phyloP scores from a whole-genome alignment of 2,113 vertebrate genomes.

The Nothobranchius kuhntae region DNA sequence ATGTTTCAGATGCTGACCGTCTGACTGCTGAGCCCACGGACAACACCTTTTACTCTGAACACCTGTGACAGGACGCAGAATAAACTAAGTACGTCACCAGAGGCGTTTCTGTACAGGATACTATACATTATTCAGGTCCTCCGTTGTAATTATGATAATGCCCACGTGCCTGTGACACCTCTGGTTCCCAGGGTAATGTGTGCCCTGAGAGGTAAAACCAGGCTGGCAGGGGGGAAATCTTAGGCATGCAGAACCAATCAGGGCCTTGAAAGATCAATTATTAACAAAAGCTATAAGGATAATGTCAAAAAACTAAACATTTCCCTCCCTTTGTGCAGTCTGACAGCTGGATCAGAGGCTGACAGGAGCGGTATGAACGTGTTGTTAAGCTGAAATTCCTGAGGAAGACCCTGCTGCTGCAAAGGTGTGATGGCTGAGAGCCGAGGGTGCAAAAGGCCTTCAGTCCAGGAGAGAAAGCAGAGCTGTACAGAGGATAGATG shows the following conservation, averaged over 20 bases:
- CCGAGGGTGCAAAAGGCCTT: background rate
- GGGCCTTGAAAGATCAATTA: conserved; percentile 25
- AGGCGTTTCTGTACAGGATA: conserved; percentile 47
- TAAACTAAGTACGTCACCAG: conserved; percentile 33
- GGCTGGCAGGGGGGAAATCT: background rate
- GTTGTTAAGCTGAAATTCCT: conserved; percentile 1
- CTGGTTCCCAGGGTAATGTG: conserved; percentile 40
- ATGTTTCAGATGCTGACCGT: conserved; percentile 1
- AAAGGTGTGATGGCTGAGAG: background rate
- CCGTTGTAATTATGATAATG: conserved; percentile 50
- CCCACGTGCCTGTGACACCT: conserved; percentile 75
- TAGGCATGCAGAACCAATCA: conserved; percentile 1
- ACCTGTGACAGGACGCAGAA: conserved; percentile 36
- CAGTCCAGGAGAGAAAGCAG: background rate
- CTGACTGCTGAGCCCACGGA: conserved; percentile 21
- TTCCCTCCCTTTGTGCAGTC: conserved; percentile 23
- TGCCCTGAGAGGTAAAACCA: conserved; percentile 7
- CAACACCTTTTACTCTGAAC: background rate
- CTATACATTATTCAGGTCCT: conserved; percentile 67
- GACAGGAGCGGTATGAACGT: conserved; percentile 10
- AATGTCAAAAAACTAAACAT: conserved; percentile 20
- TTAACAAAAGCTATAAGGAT: conserved; percentile 39
- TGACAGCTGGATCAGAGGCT: conserved; percentile 20
- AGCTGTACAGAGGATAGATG: conserved; percentile 2
- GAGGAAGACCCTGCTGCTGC: background rate